Conservation (phyloP, 2,888 invertebrate species). For the Antitype chi region DNA sequence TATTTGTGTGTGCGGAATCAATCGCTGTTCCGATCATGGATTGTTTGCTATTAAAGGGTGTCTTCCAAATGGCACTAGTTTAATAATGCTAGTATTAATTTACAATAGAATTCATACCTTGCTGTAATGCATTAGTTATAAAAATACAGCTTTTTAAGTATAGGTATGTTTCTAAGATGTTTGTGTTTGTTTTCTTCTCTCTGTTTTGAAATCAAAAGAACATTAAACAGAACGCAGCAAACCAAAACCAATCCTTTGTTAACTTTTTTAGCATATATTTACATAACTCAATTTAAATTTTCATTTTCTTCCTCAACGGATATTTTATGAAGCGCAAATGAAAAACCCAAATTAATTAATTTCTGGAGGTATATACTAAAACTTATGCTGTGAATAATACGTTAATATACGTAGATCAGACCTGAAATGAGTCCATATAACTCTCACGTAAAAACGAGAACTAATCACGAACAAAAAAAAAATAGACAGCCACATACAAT, state of each 20-base stretch:
- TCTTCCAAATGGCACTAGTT: slow-evolving; percentile 7
- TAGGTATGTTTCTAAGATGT: not conserved
- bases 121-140: not conserved
- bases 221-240: not conserved
- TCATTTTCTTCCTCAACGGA: not conserved
- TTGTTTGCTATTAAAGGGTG: slow-evolving; percentile 32
- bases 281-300: slow-evolving; percentile 13
- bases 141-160: not conserved
- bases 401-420: not conserved
- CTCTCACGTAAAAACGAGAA: not conserved
- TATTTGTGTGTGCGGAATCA: slow-evolving; percentile 55
- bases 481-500: slow-evolving; percentile 21
- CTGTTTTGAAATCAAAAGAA: slow-evolving; percentile 10
- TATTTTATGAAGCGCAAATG: slow-evolving; percentile 10
- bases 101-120: not conserved
- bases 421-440: not conserved
- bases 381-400: not conserved
- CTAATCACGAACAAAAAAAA: not conserved
- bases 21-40: slow-evolving; percentile 24
- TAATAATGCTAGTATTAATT: not conserved
- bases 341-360: not conserved
- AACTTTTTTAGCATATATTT: slow-evolving; percentile 28
- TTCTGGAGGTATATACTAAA: not conserved
- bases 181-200: not conserved
- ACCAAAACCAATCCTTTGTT: not conserved